Evolutionary conservation across 2,797 vertebrate species (phyloP).

Genomic region (Borostomias antarcticus): DNA sequence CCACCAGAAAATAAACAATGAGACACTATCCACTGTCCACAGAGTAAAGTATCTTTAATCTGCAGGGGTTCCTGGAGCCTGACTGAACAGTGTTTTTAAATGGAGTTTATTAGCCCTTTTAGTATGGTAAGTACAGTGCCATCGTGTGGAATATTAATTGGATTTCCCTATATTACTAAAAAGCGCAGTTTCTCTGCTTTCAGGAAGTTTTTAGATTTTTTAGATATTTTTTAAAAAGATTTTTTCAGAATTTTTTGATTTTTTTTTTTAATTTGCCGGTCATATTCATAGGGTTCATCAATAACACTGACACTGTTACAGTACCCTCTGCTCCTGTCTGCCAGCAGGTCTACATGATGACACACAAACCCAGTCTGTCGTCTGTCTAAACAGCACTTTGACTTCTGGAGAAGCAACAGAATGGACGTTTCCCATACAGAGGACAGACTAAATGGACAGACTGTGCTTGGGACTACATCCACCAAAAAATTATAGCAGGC

Average conservation of each 20-base stretch:
- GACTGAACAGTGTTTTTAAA: constrained; percentile 27
- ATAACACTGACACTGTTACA: no score
- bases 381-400: not conserved
- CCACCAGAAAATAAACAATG: constrained; percentile 61
- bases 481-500: not conserved
- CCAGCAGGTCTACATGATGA: constrained; percentile 25
- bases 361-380: not conserved
- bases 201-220: no score
- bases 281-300: no score
- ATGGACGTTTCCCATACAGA: constrained; percentile 2
- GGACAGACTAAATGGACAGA: not conserved
- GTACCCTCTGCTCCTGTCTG: constrained; percentile 27
- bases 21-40: constrained; percentile 52
- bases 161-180: no score
- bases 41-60: constrained; percentile 30
- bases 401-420: constrained; percentile 20
- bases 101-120: constrained; percentile 45
- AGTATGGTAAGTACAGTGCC: no score
- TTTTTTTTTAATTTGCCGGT: no score
- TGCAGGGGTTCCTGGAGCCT: constrained; percentile 1
- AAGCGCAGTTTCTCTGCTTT: no score
- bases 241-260: no score
- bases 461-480: not conserved
- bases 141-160: no score
- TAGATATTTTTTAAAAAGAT: no score